These are phyloP conservation scores for Lethrus apterus DNA, from an alignment of 1,140 invertebrate genomes.

Conservation along the genomic window DNA sequence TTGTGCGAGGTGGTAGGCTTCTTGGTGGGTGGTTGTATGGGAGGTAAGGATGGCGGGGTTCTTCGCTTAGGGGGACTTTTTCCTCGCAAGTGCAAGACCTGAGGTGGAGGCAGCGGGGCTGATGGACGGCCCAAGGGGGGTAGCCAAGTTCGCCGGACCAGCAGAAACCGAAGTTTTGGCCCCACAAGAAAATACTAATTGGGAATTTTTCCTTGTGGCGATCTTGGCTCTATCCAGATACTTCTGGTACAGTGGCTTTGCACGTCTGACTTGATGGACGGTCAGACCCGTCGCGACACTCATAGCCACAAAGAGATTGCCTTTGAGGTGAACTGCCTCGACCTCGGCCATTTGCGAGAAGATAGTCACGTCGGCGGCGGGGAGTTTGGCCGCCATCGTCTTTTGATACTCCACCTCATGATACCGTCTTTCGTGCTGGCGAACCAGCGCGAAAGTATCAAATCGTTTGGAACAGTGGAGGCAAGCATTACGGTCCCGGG, in stretches of 20 bases:
- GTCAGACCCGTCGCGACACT: conserved; percentile 10
- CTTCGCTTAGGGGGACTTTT: no score
- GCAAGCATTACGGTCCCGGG: conserved; percentile 6
- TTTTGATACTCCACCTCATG: not conserved
- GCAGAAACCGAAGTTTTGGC: no score
- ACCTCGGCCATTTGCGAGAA: not conserved
- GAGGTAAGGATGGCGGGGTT: no score
- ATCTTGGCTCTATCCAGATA: conserved; percentile 1
- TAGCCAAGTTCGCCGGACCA: no score
- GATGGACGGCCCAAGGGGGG: no score
- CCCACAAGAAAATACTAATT: no score
- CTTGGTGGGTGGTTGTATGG: no score
- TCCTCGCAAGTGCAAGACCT: no score
- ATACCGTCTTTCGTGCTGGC: conserved; percentile 6
- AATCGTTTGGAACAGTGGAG: not conserved
- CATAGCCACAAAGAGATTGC: not conserved
- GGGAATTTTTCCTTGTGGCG: no score
- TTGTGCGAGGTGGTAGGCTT: no score
- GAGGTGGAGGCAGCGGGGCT: no score
- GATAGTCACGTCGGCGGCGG: not conserved
- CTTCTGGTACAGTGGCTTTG: conserved; percentile 1
- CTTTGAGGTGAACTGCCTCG: not conserved
- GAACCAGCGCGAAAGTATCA: not conserved
- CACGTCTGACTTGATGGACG: conserved; percentile 6
- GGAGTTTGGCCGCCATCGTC: not conserved